Evolutionary conservation across 2,888 invertebrate species (phyloP).

Genomic region (Amaurobius ferox): DNA sequence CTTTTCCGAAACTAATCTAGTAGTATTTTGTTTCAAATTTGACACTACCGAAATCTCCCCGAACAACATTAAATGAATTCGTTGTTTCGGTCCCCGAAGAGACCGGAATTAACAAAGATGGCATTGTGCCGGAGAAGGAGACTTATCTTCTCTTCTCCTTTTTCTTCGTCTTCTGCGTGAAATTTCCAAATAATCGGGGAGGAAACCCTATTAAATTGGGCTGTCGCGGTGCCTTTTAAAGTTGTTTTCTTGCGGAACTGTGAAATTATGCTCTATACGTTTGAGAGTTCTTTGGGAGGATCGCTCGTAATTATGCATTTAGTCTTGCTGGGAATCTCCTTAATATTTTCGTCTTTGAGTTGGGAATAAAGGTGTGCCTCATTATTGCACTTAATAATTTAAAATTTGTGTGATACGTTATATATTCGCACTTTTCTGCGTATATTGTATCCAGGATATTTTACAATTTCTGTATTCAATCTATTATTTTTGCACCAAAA

Average conservation of each 20-base stretch:
- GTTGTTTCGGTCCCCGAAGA: conserved; percentile 19
- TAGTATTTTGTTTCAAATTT: conserved; percentile 21
- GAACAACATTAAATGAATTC: conserved; percentile 7
- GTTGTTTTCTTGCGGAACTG: background rate
- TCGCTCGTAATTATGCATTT: background rate
- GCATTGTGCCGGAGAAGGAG: conserved; percentile 9
- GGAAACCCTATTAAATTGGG: conserved; percentile 10
- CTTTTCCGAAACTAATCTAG: conserved; percentile 8
- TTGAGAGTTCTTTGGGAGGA: background rate
- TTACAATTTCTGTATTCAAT: too few species aligned
- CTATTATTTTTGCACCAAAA: too few species aligned
- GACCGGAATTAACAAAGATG: conserved; percentile 30
- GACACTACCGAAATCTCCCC: conserved; percentile 26
- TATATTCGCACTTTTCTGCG: too few species aligned
- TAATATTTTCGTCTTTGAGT: too few species aligned
- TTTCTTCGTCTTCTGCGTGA: background rate
- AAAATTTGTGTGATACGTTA: too few species aligned
- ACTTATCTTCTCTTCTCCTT: conserved; percentile 20
- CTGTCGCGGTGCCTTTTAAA: conserved; percentile 6
- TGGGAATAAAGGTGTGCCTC: too few species aligned
- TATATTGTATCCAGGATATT: too few species aligned
- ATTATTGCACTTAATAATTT: too few species aligned
- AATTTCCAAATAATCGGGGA: conserved; percentile 14
- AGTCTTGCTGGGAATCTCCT: background rate
- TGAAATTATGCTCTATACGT: conserved; percentile 1